Evolutionary conservation across 2,888 invertebrate genomes (phyloP), one percentile per base, ranked within the genome.

Genomic region (Polymixis lichenea): DNA sequence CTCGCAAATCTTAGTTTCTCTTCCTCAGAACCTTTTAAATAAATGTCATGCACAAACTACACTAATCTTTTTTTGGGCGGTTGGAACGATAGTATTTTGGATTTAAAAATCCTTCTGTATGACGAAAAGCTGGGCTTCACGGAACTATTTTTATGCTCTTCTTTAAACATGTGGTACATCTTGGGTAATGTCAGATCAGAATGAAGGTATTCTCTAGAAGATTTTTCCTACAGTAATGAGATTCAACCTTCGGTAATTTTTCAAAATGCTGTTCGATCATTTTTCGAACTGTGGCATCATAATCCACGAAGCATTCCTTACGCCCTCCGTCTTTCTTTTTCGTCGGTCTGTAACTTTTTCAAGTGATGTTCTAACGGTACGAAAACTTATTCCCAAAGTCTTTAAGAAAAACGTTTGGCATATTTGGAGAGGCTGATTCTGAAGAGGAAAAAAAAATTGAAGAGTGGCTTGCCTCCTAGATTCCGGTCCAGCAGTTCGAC

Each of bases 1-100:
- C 11, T 64, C 43, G 62, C 3, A 64, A 64, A 64, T 64, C 9
- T 64, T 64, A 64, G 17, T 25, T 64, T 64, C n/a, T 64, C 62
- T 64, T 64, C 43, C 13, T 46, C 43, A 25, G 62, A 46, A n/a
- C 43, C n/a, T 43, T 43, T 43, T 43, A 64, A 60, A 60, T 32
- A n/a, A n/a, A 60, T 22, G 53, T 53, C 22, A 53, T 22, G 53
- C 22, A 51, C 19, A 19, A 53, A 53, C 22, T 53, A 22, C 22
- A 53, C 22, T 53, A 22, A 53, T 53, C 53, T 53, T 22, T 53
- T 22, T 53, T 53, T 22, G 51, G 19, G 51, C 22, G 51, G 51
- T n/a, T 51, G 51, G 51, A 51, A 19, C 19, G 51, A 51, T 51
- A 51, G 4, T 8, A 19, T 22, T 8, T 22, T 51, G 8, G 51